Evolutionary conservation across 1,140 invertebrate genomes (phyloP).

Genomic region (Trachymyrmex septentrionalis): DNA sequence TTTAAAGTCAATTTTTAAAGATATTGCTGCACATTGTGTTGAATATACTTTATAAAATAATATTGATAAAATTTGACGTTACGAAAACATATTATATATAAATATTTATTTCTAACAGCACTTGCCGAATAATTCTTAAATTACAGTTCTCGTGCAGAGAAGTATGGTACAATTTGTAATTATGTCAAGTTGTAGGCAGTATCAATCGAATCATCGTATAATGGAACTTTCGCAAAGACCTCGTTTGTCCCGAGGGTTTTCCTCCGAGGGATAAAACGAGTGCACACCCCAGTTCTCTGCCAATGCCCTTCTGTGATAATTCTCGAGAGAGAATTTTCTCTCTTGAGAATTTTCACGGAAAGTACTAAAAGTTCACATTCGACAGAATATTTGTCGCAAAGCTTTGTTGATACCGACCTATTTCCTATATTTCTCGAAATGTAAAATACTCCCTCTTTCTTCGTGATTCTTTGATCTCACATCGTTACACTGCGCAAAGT

Average conservation of each 20-base stretch:
- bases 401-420: conserved; percentile 15
- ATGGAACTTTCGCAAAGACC: conserved; percentile 70
- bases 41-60: neutral
- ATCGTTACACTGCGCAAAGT: neutral
- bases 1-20: neutral
- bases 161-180: neutral
- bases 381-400: neutral
- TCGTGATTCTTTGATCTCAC: conserved; percentile 42
- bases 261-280: conserved; percentile 28
- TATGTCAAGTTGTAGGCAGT: conserved; percentile 21
- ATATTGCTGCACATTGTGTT: neutral
- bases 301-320: neutral
- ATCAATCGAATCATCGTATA: conserved; percentile 55
- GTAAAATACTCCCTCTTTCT: neutral
- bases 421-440: conserved; percentile 48
- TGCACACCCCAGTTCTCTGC: conserved; percentile 32
- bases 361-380: conserved; percentile 11
- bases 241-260: conserved; percentile 36
- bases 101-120: neutral
- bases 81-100: neutral
- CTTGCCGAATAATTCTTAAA: neutral
- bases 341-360: neutral
- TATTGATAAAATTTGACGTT: neutral
- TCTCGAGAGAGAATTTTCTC: conserved; percentile 37
- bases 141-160: neutral